phyloP scores from a whole-genome alignment of 2,888 invertebrate species.

The Brachypterus glaber region DNA sequence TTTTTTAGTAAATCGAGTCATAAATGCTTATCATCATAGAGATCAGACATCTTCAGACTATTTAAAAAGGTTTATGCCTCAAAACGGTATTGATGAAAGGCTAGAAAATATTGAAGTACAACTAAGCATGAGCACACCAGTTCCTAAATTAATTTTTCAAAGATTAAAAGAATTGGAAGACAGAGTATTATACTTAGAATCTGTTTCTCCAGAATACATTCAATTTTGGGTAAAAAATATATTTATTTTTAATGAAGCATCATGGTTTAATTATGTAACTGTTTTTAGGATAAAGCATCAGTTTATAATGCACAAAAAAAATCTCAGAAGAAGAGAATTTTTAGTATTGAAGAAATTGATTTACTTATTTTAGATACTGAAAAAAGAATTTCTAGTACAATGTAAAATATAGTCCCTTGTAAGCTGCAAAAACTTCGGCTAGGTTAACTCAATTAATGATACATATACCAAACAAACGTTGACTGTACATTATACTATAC shows the following conservation, averaged over 20 bases:
- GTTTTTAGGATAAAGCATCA: conserved; percentile 27
- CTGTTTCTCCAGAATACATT: conserved; percentile 72
- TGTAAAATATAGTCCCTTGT: no score
- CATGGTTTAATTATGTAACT: conserved; percentile 4
- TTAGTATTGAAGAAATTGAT: conserved; percentile 33
- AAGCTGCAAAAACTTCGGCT: no score
- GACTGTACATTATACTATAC: no score
- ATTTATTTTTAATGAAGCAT: not conserved
- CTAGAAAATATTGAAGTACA: conserved; percentile 55
- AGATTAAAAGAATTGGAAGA: conserved; percentile 68
- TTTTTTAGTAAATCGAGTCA: conserved; percentile 55
- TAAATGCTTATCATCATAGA: conserved; percentile 55
- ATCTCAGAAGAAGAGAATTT: conserved; percentile 31
- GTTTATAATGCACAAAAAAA: conserved; percentile 21
- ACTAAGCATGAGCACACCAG: conserved; percentile 46
- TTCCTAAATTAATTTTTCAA: conserved; percentile 54
- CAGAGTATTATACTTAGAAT: conserved; percentile 60
- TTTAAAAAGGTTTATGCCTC: conserved; percentile 39
- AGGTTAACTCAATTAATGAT: no score
- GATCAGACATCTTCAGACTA: conserved; percentile 42
- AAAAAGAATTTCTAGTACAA: no score
- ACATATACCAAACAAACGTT: no score
- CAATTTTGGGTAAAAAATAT: conserved; percentile 46
- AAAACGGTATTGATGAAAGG: conserved; percentile 57
- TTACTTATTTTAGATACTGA: conserved; percentile 32